Evolutionary conservation across 1,140 invertebrate species (phyloP).

Genomic region (Pachypeltis micranthus): DNA sequence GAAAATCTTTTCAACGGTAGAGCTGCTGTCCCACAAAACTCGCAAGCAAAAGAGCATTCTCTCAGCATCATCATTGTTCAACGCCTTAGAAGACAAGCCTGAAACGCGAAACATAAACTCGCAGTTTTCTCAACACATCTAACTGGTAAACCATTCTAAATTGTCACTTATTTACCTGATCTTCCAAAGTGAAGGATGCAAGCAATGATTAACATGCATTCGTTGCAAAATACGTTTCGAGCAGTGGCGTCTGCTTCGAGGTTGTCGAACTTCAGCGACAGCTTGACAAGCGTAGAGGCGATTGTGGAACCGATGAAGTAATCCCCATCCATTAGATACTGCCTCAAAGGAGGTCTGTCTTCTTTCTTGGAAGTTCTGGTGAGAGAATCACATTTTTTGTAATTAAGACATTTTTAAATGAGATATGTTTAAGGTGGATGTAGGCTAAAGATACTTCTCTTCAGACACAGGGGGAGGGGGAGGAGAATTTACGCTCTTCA

Average conservation of each 20-base stretch:
- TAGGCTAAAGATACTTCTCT: no score
- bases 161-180: constrained; percentile 40
- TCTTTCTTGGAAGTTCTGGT: constrained; percentile 42
- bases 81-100: constrained; percentile 54
- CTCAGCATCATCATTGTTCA: constrained; percentile 92
- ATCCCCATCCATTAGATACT: constrained; percentile 87
- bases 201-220: constrained; percentile 60
- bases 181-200: constrained; percentile 63
- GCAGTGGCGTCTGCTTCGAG: constrained; percentile 41
- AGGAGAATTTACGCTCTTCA: no score
- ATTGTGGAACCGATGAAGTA: constrained; percentile 91
- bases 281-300: constrained; percentile 80
- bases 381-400: no score
- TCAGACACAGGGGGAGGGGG: no score
- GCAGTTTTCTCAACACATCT: no score
- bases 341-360: constrained; percentile 64
- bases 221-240: constrained; percentile 58
- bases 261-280: constrained; percentile 62
- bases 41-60: constrained; percentile 72
- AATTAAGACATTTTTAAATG: no score
- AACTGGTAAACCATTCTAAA: no score
- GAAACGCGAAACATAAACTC: no score
- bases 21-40: constrained; percentile 62
- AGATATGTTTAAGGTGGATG: no score
- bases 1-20: constrained; percentile 62